Base-by-base conservation (phyloP, 2,888 invertebrate species). In the Hydraecia micacea region DNA sequence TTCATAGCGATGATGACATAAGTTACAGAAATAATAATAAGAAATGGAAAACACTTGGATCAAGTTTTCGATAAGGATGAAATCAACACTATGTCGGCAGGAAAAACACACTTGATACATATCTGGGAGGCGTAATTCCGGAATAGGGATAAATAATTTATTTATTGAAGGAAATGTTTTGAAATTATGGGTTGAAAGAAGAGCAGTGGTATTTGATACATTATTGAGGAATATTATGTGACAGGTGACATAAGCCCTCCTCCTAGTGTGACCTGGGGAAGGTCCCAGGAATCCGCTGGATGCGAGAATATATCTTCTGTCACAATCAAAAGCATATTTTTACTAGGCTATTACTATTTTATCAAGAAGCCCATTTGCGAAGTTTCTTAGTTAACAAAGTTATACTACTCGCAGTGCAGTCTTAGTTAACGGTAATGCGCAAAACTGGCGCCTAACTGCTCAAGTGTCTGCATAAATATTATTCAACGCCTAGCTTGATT, bases 41-140 rank as follows among this genome's bases (percentile, higher is more conserved):
- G 36, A 60, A 60, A 70, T 13, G 2, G 21, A 75, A 81, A 75
- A 75, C 46, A 80, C 25, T 55, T 28, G 7, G 67, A 55, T 62
- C 46, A 55, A 75, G 52, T 75, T 80, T 81, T 70, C 52, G 77
- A 77, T 71, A 83, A 77, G 80, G 62, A 52, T 73, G 67, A 85
- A 79, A 84, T 77, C 42, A 81, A 76, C 69, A 66, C 58, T 60
- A 28, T 36, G 52, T 80, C 36, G 66, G 58, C 63, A 68, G 28
- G 62, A 63, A 80, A 77, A 81, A 81, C 65, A 62, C 21, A 52
- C 32, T 52, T 62, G 55, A 71, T 55, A 55, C 32, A 18, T 32
- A 9, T 49, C 39, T 15, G 11, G 32, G n/a, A 36, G 58, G 28
- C 28, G 46, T 67, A 36, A 25, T 28, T 39, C 25, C 21, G 62